Conservation (phyloP, 2,888 invertebrate genomes). For the Meteorus colon region DNA sequence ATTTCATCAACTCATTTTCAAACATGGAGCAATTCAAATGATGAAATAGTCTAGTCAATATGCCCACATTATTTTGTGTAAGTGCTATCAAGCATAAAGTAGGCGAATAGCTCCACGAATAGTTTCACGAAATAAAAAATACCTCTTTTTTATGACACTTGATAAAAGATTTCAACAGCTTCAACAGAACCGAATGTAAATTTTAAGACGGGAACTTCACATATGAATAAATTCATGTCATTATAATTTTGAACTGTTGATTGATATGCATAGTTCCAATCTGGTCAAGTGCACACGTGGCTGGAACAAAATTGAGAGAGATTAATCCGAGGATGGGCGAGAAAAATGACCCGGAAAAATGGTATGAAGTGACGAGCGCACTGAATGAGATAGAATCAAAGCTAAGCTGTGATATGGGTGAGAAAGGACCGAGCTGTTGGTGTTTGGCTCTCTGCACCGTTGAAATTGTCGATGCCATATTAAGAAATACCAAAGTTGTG, state of each 20-base stretch:
- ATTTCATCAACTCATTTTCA: too few relatives aligned
- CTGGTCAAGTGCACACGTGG: slow-evolving; percentile 80
- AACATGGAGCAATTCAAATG: too few relatives aligned
- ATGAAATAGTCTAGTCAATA: too few relatives aligned
- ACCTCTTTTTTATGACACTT: too few relatives aligned
- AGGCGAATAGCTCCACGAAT: too few relatives aligned
- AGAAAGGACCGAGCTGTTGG: slow-evolving; percentile 71
- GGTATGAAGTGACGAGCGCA: slow-evolving; percentile 68
- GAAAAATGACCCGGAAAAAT: slow-evolving; percentile 76
- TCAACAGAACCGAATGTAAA: too few relatives aligned
- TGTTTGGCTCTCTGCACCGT: slow-evolving; percentile 73
- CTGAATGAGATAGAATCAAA: slow-evolving; percentile 58
- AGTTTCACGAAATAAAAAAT: too few relatives aligned
- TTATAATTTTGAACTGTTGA: background rate
- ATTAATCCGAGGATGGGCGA: slow-evolving; percentile 76
- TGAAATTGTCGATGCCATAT: slow-evolving; percentile 70
- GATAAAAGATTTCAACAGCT: too few relatives aligned
- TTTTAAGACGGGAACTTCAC: too few relatives aligned
- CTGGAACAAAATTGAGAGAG: slow-evolving; percentile 77
- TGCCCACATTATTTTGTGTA: too few relatives aligned
- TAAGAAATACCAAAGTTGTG: slow-evolving; percentile 72
- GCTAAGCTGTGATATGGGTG: slow-evolving; percentile 58
- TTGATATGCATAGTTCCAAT: slow-evolving; percentile 76
- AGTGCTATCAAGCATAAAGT: too few relatives aligned
- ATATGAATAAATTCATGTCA: too few relatives aligned